A percentile compares a stretch with the other conserved stretches of the same genome.
phyloP scores from a whole-genome alignment of 1,140 invertebrate species.

The Mercenaria mercenaria region DNA sequence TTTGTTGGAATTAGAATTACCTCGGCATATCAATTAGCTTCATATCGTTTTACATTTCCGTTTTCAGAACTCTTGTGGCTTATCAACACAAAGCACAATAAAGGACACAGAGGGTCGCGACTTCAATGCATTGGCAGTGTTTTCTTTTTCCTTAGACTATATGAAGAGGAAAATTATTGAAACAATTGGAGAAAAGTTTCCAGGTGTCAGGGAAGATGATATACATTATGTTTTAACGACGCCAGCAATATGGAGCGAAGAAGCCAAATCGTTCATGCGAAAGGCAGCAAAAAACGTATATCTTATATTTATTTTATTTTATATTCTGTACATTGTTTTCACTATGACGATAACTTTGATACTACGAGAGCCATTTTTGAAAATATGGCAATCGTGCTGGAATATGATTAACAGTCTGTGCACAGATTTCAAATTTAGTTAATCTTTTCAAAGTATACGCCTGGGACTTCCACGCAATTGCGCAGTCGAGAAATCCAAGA shows the following conservation, averaged over 20 bases:
- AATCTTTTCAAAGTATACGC: no score
- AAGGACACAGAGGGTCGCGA: conserved; percentile 25
- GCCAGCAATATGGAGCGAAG: conserved; percentile 52
- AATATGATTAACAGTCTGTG: no score
- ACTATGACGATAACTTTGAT: no score
- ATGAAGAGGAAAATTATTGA: conserved; percentile 35
- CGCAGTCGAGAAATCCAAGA: no score
- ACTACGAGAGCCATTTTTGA: no score
- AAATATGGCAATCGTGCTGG: no score
- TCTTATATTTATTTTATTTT: background rate
- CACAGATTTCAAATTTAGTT: no score
- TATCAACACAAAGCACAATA: background rate
- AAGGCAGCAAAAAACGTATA: conserved; percentile 39
- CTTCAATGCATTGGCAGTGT: conserved; percentile 12
- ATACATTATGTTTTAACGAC: conserved; percentile 49
- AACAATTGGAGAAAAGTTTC: background rate
- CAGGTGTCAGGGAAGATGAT: conserved; percentile 11
- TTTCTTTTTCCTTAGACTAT: conserved; percentile 8
- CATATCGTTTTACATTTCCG: no score
- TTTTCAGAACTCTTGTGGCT: background rate
- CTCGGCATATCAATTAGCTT: no score
- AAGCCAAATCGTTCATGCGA: conserved; percentile 43
- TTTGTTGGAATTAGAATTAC: no score
- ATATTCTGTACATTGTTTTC: no score
- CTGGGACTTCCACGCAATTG: no score